Evolutionary conservation across 2,113 vertebrate species (phyloP), one percentile per base, ranked within the genome.

Genomic region (Delphinus delphis): DNA sequence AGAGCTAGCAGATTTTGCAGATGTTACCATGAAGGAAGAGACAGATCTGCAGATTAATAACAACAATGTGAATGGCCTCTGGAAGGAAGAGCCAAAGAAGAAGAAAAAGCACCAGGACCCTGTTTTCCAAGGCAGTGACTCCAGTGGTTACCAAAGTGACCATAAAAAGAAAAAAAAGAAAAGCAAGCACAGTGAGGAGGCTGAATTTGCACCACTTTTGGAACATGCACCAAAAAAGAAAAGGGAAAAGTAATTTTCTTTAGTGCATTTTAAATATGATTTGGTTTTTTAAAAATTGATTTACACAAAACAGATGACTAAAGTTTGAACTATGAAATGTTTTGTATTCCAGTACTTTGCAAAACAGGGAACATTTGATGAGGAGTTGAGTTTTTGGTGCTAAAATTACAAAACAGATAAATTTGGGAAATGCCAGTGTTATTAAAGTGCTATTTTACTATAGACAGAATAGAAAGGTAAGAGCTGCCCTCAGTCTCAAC

Each of bases 161-260:
- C 98, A 98, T 71, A 99, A 99, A 94, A 98, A 98, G 63, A 98
- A 95, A 93, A 99, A 98, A 96, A 99, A 99, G 98, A 99, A 99
- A 97, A 99, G 99, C 94, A 99, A 97, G 65, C 97, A 97, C 53
- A 96, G 44, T 1, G 90, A 95, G 21, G 98, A 98, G 92, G 47
- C 67, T 23, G 84, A 90, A 55, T 8, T 95, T 44, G 88, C 94
- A 28, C 96, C 97, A 28, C 81, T 93, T 14, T 84, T 95, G 7
- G 90, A 98, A 77, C 74, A 96, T 6, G 97, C 97, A 93, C 90
- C 98, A 2, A 99, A 99, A 98, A 99, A 99, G 98, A 98, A 98
- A 97, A 99, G 98, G 60, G 97, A 97, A 65, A 89, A 95, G 70
- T 93, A 67, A 73, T 41, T 90, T 87, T 70, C 77, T 93, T 55